Evolutionary conservation across 2,797 vertebrate species (phyloP), one percentile per base, ranked within the genome.

Genomic region (Pteropus rufus): DNA sequence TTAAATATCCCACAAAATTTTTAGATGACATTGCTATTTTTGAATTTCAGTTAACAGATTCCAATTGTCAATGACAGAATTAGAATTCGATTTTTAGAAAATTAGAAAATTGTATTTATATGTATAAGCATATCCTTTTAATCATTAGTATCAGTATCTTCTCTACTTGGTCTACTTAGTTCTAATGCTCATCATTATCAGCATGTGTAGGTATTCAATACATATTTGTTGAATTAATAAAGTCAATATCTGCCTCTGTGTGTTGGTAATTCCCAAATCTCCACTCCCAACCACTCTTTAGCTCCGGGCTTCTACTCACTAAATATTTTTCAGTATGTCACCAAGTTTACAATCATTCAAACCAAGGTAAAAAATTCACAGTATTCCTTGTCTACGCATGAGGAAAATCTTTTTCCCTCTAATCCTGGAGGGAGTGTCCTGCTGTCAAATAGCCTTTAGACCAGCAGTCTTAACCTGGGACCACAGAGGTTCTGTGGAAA

Each of bases 11-110:
- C 87, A 58, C 54, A 89, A 73, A 87, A 76, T 46, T 88, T 95
- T 93, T 82, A 85, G 72, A 70, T 54, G 90, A 85, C 96, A 93
- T 44, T 46, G 81, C 72, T 92, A 65, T 92, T 89, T 97, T 92
- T 79, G 76, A 93, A 80, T 84, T 81, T 94, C 83, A 95, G 72
- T 89, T 70, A 77, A 52, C 23, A 65, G 62, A 52, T 41, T 64
- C 26, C 82, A 58, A 10, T 65, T 83, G 31, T 91, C 82, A 54
- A 26, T 85, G 72, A 96, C 56, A 69, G 60, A 46, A 81, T 87
- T 93, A 76, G 10, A 89, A 60, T 85, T 94, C 10, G 44, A 54
- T 70, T 93, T n/a, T 58, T 77, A 79, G 76, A 93, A 93, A 70
- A 69, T 11, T 24, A 41, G 49, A 36, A 85, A 83, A n/a, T 73